Conservation (phyloP, 2,888 invertebrate species). For the Acholoe squamosa region DNA sequence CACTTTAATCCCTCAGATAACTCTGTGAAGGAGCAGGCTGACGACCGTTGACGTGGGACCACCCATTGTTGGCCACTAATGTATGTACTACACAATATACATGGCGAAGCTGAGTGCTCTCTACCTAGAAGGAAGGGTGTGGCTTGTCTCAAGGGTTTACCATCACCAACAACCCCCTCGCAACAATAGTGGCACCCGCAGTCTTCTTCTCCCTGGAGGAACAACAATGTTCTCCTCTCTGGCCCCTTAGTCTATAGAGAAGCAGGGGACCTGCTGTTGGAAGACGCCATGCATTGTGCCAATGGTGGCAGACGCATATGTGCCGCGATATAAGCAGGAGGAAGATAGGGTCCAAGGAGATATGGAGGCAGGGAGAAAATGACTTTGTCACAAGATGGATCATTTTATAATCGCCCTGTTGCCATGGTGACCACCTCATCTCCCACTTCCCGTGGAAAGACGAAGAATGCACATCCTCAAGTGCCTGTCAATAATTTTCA, state of each 20-base stretch:
- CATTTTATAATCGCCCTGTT: constrained; percentile 16
- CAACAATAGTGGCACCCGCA: constrained; percentile 6
- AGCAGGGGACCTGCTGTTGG: not conserved
- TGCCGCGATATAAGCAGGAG: not conserved
- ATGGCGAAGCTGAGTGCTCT: too few relatives aligned
- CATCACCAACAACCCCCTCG: not conserved
- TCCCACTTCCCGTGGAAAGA: not conserved
- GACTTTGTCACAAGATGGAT: not conserved
- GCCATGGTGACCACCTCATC: constrained; percentile 45
- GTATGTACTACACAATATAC: not conserved
- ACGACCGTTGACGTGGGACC: not conserved
- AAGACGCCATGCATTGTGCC: constrained; percentile 19
- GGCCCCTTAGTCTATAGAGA: not conserved
- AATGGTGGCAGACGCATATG: not conserved
- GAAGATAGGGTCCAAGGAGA: not conserved
- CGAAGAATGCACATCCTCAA: not conserved
- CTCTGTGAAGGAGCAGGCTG: not conserved
- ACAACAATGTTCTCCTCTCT: constrained; percentile 20
- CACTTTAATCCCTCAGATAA: not conserved
- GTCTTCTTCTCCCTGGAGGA: constrained; percentile 2
- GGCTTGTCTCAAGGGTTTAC: not conserved
- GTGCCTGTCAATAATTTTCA: constrained; percentile 25
- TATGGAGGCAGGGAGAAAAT: not conserved
- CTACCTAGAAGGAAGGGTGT: not conserved
- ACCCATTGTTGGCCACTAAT: constrained; percentile 14